Evolutionary conservation across 2,113 vertebrate genomes (phyloP).

Genomic region (Scomber colias): DNA sequence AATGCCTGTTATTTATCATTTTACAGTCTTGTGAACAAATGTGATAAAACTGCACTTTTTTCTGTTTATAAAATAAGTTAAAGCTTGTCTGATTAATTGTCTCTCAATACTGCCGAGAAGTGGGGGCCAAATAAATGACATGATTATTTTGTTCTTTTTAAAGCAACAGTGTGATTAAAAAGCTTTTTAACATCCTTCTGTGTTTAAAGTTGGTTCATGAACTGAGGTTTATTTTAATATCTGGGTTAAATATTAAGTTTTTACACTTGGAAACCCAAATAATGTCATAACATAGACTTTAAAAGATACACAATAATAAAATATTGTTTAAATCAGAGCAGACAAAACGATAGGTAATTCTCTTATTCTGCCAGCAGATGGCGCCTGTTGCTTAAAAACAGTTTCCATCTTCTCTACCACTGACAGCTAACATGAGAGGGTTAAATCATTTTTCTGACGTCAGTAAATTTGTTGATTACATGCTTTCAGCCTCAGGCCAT

Average conservation of each 20-base stretch:
- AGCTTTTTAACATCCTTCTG: conserved; percentile 39
- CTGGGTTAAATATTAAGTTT: no score
- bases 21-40: conserved; percentile 88
- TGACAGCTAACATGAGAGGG: conserved; percentile 5
- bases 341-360: no score
- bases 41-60: conserved; percentile 72
- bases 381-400: conserved; percentile 77
- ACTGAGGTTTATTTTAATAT: no score
- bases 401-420: background rate
- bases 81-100: conserved; percentile 9
- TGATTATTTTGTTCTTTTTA: conserved; percentile 33
- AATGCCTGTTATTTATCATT: conserved; percentile 84
- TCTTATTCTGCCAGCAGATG: conserved; percentile 84
- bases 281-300: no score
- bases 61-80: background rate
- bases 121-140: conserved; percentile 44
- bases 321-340: no score
- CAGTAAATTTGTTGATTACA: conserved; percentile 26
- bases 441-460: conserved; percentile 45
- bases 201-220: conserved; percentile 3
- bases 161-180: conserved; percentile 49
- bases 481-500: conserved; percentile 22
- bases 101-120: conserved; percentile 58
- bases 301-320: no score
- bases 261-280: no score